phyloP scores from a whole-genome alignment of 2,797 vertebrate species.

The Pantherophis vulpinus region DNA sequence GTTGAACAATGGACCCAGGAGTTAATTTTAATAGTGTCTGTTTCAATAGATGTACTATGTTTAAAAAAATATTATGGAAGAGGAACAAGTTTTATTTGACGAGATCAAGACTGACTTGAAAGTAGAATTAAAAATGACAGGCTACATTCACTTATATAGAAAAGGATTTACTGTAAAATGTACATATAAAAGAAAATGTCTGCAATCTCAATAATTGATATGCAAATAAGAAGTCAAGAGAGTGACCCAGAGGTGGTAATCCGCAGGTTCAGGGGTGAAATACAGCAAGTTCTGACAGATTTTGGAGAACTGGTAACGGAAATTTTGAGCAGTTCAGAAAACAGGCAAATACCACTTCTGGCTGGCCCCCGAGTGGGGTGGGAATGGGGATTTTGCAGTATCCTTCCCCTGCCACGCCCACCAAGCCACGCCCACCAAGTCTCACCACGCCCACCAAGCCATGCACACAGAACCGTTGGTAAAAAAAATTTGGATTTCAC shows the following conservation, averaged over 20 bases:
- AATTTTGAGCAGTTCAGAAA: too few relatives aligned
- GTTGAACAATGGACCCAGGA: neutral
- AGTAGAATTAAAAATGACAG: neutral
- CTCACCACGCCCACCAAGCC: too few relatives aligned
- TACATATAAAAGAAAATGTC: neutral
- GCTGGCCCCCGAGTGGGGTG: too few relatives aligned
- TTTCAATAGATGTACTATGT: neutral
- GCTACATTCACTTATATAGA: neutral
- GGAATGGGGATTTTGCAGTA: too few relatives aligned
- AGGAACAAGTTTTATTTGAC: neutral
- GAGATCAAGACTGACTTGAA: neutral
- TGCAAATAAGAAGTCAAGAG: neutral
- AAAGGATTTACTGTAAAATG: neutral
- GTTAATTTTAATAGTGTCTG: neutral
- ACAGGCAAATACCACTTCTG: too few relatives aligned
- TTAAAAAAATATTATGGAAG: neutral
- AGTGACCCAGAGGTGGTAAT: neutral
- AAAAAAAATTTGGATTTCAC: too few relatives aligned
- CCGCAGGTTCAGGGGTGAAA: too few relatives aligned
- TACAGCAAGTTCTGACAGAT: too few relatives aligned
- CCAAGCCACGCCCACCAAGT: too few relatives aligned
- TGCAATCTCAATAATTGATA: neutral
- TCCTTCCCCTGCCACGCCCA: too few relatives aligned
- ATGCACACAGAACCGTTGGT: too few relatives aligned
- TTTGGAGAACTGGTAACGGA: too few relatives aligned